Base-by-base conservation (phyloP, 1,140 invertebrate genomes). In the Yoshiicerus persimilis region DNA sequence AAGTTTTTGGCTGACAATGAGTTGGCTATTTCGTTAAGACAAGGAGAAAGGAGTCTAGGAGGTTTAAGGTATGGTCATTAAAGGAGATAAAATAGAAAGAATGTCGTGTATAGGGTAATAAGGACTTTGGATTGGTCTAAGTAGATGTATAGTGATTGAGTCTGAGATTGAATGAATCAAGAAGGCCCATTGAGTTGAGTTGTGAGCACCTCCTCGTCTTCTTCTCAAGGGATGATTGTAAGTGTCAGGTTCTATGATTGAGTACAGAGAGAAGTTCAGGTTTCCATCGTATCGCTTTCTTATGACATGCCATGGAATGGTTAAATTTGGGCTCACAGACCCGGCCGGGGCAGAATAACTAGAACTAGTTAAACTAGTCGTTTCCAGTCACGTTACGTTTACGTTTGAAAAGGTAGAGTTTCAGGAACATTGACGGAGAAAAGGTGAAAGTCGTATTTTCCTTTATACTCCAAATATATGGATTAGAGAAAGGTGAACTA, bases 181-280 rank as follows among this genome's bases (percentile, higher is more conserved):
- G 66, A 70, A 30, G 30, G 66, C 8, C 27, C 27, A 80, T 80
- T 38, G 38, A 32, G 30, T 84, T 38, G 38, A 84, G 30, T 20
- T 20, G 20, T 13, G 70, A 30, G 80, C 41, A 66, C 36, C 30
- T 84, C 41, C 41, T 80, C 47, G 34, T 85, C 87, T 36, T 80
- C 83, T 84, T 25, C 75, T 85, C 84, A 47, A 38, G 84, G 62
- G 34, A 88, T 88, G 80, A 88, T 88, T 86, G 87, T 88, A 88
- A 88, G 87, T 88, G 87, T 88, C 87, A 88, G 70, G 84, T 77
- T 88, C n/a, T 88, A 88, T 88, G 87, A 88, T 88, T 88, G 87
- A 88, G 87, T 88, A 80, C 23, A 41, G 84, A 32, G 70, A 38
- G 34, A 36, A 80, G 32, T 80, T 75, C 32, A 75, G 27, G 27